phyloP scores from a whole-genome alignment of 2,113 vertebrate species.

The Rhea pennata region DNA sequence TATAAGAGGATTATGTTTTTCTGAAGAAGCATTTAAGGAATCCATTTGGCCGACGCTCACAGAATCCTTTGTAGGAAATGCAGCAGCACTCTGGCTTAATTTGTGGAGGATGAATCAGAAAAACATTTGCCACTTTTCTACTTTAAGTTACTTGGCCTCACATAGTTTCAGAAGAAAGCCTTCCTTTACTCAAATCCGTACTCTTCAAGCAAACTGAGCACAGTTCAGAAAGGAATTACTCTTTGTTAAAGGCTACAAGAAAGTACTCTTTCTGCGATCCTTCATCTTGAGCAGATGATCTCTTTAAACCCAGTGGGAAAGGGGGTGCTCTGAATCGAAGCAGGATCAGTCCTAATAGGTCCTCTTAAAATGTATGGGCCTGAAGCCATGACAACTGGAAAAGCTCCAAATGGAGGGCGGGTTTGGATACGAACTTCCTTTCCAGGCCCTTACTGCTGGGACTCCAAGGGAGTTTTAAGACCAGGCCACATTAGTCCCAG shows the following conservation, averaged over 20 bases:
- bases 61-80: background rate
- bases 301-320: background rate
- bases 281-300: background rate
- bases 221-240: background rate
- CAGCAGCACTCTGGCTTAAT: background rate
- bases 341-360: background rate
- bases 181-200: background rate
- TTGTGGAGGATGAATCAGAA: background rate
- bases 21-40: conserved; percentile 26
- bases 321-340: background rate
- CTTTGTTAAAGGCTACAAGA: background rate
- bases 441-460: background rate
- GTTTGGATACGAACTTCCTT: background rate
- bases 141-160: background rate
- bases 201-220: background rate
- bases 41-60: conserved; percentile 1
- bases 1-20: background rate
- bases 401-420: background rate
- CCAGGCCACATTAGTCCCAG: background rate
- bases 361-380: background rate
- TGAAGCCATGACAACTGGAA: background rate
- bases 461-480: background rate
- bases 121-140: background rate
- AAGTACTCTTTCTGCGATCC: background rate
- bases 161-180: background rate